Evolutionary conservation across 2,797 vertebrate species (phyloP), one percentile per base, ranked within the genome.

Genomic region (Melanotaenia maccullochi): DNA sequence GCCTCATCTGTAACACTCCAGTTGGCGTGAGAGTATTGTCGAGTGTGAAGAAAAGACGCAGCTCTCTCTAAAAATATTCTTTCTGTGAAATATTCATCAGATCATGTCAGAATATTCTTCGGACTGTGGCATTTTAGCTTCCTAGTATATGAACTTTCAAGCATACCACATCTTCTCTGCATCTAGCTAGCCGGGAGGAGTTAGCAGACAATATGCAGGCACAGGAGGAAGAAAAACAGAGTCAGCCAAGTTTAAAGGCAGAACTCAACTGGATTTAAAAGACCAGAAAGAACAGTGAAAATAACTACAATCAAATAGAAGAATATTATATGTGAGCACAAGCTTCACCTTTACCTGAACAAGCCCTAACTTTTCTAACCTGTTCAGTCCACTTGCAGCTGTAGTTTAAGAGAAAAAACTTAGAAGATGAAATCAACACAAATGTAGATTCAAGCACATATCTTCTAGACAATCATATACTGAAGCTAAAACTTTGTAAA

Each of bases 21-120:
- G 69, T 47, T 56, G 38, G 73, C 73, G 69, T 82, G 81, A 91
- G 84, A 84, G 82, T 81, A 73, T 77, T 33, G 1, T 73, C 13
- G 76, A 75, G 78, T 59, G 75, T 55, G 69, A 73, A 68, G 51
- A 72, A 81, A 80, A 87, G 78, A 75, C 81, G 70, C 77, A 74
- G 80, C 79, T 68, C 81, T 68, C 59, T 75, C 88, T 86, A 87
- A 91, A 91, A 90, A 92, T 90, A 86, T 86, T 85, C 67, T 65
- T 64, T 64, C 72, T 68, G 83, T 92, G 83, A 91, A 92, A 93
- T 90, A 93, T 93, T 91, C 75, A 92, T 91, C 78, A 82, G 79
- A 78, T 90, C 86, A 70, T 70, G 77, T 75, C 80, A 68, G 87
- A 84, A 88, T 87, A 87, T 85, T 89, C 79, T 86, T 67, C 79